Percentiles rank a stretch among this genome's conserved stretches.
phyloP scores from a whole-genome alignment of 2,888 invertebrate genomes.

The Tuberolachnus salignus region DNA sequence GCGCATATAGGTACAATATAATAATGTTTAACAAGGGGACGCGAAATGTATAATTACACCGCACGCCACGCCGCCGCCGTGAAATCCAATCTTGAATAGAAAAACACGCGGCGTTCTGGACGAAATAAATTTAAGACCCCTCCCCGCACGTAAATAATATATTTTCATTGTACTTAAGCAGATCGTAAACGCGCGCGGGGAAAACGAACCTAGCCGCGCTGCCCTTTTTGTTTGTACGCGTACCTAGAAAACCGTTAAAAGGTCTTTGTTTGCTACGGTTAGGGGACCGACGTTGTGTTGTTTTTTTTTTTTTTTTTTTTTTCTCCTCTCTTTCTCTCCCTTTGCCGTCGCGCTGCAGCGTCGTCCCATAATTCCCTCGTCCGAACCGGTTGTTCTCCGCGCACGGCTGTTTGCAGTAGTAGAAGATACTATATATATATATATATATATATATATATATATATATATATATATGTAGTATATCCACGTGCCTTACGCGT shows the following conservation, averaged over 20 bases:
- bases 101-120: conserved; percentile 47
- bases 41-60: conserved; percentile 48
- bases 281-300: conserved; percentile 49
- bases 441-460: too few species aligned
- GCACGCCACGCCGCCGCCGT: conserved; percentile 33
- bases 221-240: conserved; percentile 49
- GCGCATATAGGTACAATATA: not conserved
- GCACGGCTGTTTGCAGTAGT: not conserved
- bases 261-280: conserved; percentile 53
- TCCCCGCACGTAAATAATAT: conserved; percentile 1
- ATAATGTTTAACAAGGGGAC: conserved; percentile 39
- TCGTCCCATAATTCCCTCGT: conserved; percentile 27
- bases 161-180: conserved; percentile 50
- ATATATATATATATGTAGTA: too few species aligned
- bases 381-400: conserved; percentile 48
- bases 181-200: conserved; percentile 24
- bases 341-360: not conserved
- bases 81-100: conserved; percentile 55
- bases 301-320: too few species aligned
- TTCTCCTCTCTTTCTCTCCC: conserved; percentile 34
- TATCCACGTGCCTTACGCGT: conserved; percentile 56
- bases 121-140: conserved; percentile 54
- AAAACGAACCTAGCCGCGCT: conserved; percentile 40
- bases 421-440: too few species aligned
- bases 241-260: conserved; percentile 56